phyloP scores from a whole-genome alignment of 2,888 invertebrate genomes.

The Drosophila robusta region DNA sequence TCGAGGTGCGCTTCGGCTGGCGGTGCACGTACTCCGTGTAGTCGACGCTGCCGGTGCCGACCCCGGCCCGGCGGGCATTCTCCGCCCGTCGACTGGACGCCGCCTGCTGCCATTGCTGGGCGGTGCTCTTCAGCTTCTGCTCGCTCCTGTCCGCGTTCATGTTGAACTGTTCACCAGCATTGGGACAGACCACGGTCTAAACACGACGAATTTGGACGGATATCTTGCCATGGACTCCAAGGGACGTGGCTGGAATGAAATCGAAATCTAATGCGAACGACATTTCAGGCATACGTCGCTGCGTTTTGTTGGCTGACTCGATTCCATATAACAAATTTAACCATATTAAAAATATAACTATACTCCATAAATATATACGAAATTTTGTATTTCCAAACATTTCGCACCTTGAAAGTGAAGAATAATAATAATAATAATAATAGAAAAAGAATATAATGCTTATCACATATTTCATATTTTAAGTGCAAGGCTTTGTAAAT shows the following conservation, averaged over 20 bases:
- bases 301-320: too few relatives aligned
- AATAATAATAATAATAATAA: too few relatives aligned
- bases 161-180: too few relatives aligned
- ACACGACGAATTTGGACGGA: neutral
- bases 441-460: too few relatives aligned
- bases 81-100: conserved; percentile 4
- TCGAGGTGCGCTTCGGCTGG: neutral
- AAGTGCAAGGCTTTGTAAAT: too few relatives aligned
- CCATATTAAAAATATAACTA: too few relatives aligned
- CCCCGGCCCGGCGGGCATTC: conserved; percentile 32
- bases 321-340: too few relatives aligned
- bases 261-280: neutral
- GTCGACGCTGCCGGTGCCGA: neutral
- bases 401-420: too few relatives aligned
- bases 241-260: neutral
- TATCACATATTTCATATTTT: too few relatives aligned
- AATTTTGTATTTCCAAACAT: too few relatives aligned
- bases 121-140: neutral
- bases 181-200: neutral
- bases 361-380: too few relatives aligned
- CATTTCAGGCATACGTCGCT: neutral
- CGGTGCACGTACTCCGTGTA: neutral
- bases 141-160: neutral
- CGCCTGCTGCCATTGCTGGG: conserved; percentile 4
- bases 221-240: neutral